Evolutionary conservation across 2,888 invertebrate species (phyloP), one percentile per base, ranked within the genome.

Genomic region (Sesamia inferens): DNA sequence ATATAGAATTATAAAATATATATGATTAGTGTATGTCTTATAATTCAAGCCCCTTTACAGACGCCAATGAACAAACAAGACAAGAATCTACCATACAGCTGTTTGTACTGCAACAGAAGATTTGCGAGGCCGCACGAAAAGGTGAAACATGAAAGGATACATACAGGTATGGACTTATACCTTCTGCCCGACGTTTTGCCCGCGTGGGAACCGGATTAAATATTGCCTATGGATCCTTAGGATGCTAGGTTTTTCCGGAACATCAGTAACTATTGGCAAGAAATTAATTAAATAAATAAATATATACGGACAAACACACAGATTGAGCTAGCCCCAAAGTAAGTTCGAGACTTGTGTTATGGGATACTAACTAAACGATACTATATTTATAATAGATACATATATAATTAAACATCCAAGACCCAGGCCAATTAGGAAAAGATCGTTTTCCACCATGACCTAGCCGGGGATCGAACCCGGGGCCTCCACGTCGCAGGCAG

Each of bases 91-190:
- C 97, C 97, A 4, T 98, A 98, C 91, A 96, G 96, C 66, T 98
- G 98, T 87, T 96, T 97, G 74, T 98, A 97, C 89, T 98, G 98
- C 87, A 97, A 97, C 0, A 96, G 98, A 71, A 96, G 97, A 78
- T 98, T 98, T 87, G 96, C 97, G 4, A 95, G 98, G 59, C 98
- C 98, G 0, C 98, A 98, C 86, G 98, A 98, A 87, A 98, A 98
- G 92, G 98, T 98, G 1, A 98, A 98, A 91, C 98, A 98, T 87
- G 98, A 98, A 92, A 96, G 98, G n/a, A 97, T 98, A 88, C 98
- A 98, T 85, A 98, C 98, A 0, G 98, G 98, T 89, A 85, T 69
- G 71, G 54, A 54, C 0, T 14, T 10, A 48, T 48, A 48, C 7
- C 19, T 48, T 48, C 19, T 51, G 51, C 8, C 19, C 39, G 7